phyloP scores from a whole-genome alignment of 2,888 invertebrate genomes.

The Loripinus fragilis region DNA sequence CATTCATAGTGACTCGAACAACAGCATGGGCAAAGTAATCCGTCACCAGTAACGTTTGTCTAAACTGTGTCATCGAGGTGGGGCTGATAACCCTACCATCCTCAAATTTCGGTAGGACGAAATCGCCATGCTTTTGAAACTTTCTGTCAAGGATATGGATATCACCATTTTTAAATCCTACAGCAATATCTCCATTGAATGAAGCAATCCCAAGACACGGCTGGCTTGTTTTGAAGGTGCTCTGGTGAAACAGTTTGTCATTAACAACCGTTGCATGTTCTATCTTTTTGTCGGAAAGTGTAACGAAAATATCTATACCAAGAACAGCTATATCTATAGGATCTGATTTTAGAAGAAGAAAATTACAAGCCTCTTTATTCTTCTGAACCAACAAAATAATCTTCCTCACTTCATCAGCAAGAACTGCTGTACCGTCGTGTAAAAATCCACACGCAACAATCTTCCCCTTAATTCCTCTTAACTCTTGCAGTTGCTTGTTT shows the following conservation, averaged over 20 bases:
- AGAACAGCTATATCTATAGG: not conserved
- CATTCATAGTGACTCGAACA: not conserved
- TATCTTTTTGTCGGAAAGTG: not conserved
- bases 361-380: not conserved
- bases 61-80: slow-evolving; percentile 9
- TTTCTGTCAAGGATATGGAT: slow-evolving; percentile 1
- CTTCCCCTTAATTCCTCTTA: not conserved
- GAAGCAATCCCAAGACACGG: slow-evolving; percentile 3
- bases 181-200: slow-evolving; percentile 5
- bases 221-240: not conserved
- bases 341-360: not conserved
- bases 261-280: not conserved
- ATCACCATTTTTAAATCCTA: slow-evolving; percentile 3
- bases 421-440: slow-evolving; percentile 1
- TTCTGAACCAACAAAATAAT: not conserved
- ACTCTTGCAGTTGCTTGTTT: not conserved
- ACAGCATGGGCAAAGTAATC: slow-evolving; percentile 5
- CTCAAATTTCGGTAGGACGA: slow-evolving; percentile 2
- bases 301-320: slow-evolving; percentile 2
- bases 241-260: not conserved
- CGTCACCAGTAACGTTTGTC: not conserved
- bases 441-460: not conserved
- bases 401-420: slow-evolving; percentile 1
- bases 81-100: not conserved
- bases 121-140: not conserved